Evolutionary conservation across 1,140 invertebrate genomes (phyloP).

Genomic region (Drosophila athabasca): DNA sequence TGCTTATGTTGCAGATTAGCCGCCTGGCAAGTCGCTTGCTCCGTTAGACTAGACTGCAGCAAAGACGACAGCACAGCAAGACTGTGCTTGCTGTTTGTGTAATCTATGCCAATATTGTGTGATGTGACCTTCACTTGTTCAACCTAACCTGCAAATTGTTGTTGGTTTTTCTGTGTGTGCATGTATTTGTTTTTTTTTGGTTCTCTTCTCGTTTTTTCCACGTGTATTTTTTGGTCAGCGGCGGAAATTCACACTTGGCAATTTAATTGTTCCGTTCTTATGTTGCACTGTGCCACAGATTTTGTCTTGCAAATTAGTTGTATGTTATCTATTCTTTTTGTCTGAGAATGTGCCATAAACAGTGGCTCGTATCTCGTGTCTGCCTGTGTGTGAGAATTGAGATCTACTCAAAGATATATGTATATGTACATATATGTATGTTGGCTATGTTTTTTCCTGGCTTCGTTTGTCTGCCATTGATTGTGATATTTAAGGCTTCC

Average conservation of each 20-base stretch:
- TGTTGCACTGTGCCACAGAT: neutral
- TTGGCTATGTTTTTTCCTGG: neutral
- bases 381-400: slow-evolving; percentile 18
- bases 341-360: slow-evolving; percentile 42
- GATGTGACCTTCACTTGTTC: slow-evolving; percentile 69
- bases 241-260: slow-evolving; percentile 76
- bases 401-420: slow-evolving; percentile 9
- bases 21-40: slow-evolving; percentile 18
- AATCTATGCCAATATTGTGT: slow-evolving; percentile 73
- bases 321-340: slow-evolving; percentile 29
- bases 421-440: too few species aligned
- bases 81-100: slow-evolving; percentile 30
- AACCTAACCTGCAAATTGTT: slow-evolving; percentile 56
- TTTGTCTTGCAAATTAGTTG: slow-evolving; percentile 59
- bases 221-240: slow-evolving; percentile 48
- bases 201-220: slow-evolving; percentile 8
- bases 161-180: slow-evolving; percentile 37
- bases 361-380: slow-evolving; percentile 6
- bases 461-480: slow-evolving; percentile 39
- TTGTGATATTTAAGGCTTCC: slow-evolving; percentile 65
- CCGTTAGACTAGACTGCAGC: slow-evolving; percentile 45
- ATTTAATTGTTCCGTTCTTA: slow-evolving; percentile 63
- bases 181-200: slow-evolving; percentile 25
- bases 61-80: slow-evolving; percentile 15
- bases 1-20: slow-evolving; percentile 35